Conservation (phyloP, 2,113 vertebrate genomes). For the Atherinomorus stipes region DNA sequence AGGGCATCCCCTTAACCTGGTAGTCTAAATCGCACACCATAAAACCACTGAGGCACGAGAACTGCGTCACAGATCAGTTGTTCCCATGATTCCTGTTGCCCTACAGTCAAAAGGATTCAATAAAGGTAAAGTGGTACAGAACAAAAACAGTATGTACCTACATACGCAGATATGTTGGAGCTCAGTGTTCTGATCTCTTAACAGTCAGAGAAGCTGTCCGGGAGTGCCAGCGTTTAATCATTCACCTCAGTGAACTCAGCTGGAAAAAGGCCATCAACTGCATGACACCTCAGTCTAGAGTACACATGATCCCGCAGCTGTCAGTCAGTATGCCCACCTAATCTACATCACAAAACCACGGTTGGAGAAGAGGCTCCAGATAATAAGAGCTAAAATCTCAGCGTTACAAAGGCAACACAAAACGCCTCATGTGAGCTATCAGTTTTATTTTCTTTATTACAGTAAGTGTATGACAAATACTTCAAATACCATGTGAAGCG, state of each 20-base stretch:
- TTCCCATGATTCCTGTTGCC: neutral
- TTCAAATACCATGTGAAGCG: no score
- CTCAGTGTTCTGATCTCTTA: neutral
- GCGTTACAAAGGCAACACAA: no score
- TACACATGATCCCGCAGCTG: neutral
- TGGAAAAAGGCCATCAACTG: slow-evolving; percentile 2
- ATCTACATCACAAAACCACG: neutral
- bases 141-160: neutral
- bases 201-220: slow-evolving; percentile 7
- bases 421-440: no score
- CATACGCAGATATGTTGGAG: neutral
- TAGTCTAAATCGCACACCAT: neutral
- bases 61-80: slow-evolving; percentile 3
- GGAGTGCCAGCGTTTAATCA: slow-evolving; percentile 23
- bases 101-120: slow-evolving; percentile 11
- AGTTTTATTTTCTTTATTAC: no score
- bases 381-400: neutral
- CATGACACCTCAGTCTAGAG: neutral
- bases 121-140: neutral
- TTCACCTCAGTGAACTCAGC: slow-evolving; percentile 30
- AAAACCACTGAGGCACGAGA: neutral
- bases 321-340: neutral
- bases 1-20: neutral
- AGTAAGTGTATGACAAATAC: no score
- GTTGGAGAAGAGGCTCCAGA: neutral